Base-by-base conservation (phyloP, 2,888 invertebrate genomes). In the Podotricha telesiphe region DNA sequence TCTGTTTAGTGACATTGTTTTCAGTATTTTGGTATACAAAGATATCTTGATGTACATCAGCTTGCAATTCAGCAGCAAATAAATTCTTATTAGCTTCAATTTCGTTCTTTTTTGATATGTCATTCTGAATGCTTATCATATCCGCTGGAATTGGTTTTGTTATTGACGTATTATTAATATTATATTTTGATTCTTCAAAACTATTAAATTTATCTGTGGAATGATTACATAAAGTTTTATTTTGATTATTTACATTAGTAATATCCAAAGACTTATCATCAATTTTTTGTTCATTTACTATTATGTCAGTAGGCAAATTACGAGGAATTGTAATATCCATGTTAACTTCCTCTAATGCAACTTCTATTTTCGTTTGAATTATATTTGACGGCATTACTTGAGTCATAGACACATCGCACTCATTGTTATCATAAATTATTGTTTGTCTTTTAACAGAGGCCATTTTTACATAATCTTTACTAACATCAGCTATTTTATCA, bases 331-430 rank as follows among this genome's bases (percentile, higher is more conserved):
- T 79, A 47, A 79, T 72, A 53, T 82, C 74, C 7, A 61, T 68
- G 2, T 65, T 45, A 61, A 77, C 45, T 63, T 76, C 58, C 70
- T 71, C 71, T 74, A 75, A 45, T 71, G 72, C 53, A 50, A n/a
- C 53, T 53, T 67, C 62, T 17, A 50, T 56, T 78, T 66, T 72
- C 42, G 68, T 61, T 20, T 50, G 53, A 19, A 69, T 69, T 53
- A 77, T 73, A 47, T 76, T 73, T 0, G 75, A 48, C 13, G 80
- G 77, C 2, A 82, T 37, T 4, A 73, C 76, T 73, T 80, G 76
- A 1, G 82, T 81, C 10, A 82, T 61, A 17, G 84, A 83, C 37
- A 82, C 76, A 42, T 83, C 73, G 7, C 42, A n/a, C n/a, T 67
- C 75, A 48, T 69, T 69, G 56, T 77, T 74, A 47, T 73, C 69